Conservation (phyloP, 2,888 invertebrate species). For the Fragum whitleyi region DNA sequence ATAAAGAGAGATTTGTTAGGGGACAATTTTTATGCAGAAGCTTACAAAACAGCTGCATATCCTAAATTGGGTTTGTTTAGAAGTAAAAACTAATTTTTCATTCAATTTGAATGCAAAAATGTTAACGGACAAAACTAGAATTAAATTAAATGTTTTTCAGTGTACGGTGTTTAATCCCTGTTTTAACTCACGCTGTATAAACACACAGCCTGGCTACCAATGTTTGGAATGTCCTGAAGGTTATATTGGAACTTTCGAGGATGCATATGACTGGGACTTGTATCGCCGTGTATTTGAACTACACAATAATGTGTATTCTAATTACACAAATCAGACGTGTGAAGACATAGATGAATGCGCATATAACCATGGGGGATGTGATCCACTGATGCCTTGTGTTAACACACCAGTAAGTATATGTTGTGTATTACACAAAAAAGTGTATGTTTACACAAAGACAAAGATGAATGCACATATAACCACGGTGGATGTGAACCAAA, state of each 20-base stretch:
- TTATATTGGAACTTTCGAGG: slow-evolving; percentile 73
- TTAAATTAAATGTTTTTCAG: no score
- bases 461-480: slow-evolving; percentile 73
- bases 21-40: no score
- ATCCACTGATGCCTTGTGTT: slow-evolving; percentile 73
- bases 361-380: slow-evolving; percentile 76
- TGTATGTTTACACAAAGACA: slow-evolving; percentile 61
- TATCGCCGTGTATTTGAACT: slow-evolving; percentile 68
- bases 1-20: no score
- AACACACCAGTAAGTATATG: slow-evolving; percentile 74
- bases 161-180: slow-evolving; percentile 61
- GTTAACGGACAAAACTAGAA: no score
- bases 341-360: slow-evolving; percentile 75
- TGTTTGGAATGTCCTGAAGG: slow-evolving; percentile 74
- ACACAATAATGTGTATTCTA: slow-evolving; percentile 58
- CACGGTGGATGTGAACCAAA: slow-evolving; percentile 78
- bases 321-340: slow-evolving; percentile 67
- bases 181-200: slow-evolving; percentile 69
- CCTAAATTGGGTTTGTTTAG: no score
- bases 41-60: no score
- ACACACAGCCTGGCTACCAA: slow-evolving; percentile 76
- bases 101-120: no score
- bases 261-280: slow-evolving; percentile 68
- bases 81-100: no score
- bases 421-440: slow-evolving; percentile 40